A percentile compares a stretch with the other conserved stretches of the same genome.
Conservation (phyloP, 2,797 vertebrate genomes). For the Apogon hyalosoma region DNA sequence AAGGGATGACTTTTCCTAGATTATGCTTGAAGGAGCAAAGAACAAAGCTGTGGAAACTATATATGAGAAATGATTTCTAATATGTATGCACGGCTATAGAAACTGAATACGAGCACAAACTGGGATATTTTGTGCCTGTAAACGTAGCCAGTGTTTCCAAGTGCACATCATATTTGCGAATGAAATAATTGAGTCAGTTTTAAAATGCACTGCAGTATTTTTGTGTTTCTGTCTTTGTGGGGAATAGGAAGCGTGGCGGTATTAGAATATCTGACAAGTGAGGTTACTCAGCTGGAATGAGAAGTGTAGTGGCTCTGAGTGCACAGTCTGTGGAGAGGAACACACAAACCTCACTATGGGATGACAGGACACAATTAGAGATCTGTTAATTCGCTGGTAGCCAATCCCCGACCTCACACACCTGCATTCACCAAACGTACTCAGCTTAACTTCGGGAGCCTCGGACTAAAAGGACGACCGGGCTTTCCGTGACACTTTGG, state of each 20-base stretch:
- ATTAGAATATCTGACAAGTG: conserved; percentile 11
- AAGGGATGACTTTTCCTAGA: too few relatives aligned
- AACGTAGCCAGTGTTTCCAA: neutral
- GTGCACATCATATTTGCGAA: neutral
- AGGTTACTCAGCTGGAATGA: conserved; percentile 5
- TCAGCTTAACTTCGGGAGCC: neutral
- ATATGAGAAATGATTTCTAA: too few relatives aligned
- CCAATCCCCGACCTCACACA: conserved; percentile 11
- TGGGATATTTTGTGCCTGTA: too few relatives aligned
- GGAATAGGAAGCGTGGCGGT: conserved; percentile 1
- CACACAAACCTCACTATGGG: neutral
- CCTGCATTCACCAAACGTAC: conserved; percentile 9
- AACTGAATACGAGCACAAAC: too few relatives aligned
- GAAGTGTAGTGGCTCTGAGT: neutral
- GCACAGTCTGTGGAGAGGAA: neutral
- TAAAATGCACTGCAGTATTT: neutral
- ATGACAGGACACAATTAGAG: conserved; percentile 3
- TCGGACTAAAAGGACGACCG: neutral
- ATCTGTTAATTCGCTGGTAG: conserved; percentile 4
- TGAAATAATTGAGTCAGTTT: neutral
- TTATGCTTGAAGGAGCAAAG: too few relatives aligned
- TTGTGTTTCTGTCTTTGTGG: conserved; percentile 1
- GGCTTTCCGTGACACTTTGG: conserved; percentile 9
- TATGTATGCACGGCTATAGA: too few relatives aligned
- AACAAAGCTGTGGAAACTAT: too few relatives aligned